These are phyloP conservation scores for Neolamprologus toae DNA, from an alignment of 2,113 vertebrate species.

Conservation along the genomic window DNA sequence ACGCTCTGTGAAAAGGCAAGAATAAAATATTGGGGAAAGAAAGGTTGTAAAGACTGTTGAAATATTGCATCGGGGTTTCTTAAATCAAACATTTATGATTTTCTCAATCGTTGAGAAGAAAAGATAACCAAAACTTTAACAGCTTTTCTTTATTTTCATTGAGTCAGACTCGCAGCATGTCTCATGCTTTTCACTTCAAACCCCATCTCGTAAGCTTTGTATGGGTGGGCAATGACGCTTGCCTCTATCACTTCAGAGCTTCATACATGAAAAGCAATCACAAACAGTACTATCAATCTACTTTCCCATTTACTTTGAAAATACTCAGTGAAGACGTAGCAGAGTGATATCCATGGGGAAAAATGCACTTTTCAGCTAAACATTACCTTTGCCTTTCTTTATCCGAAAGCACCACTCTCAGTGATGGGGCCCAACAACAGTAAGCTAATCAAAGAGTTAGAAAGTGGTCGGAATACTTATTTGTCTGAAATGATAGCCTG, in stretches of 20 bases:
- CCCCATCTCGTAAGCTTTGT: background rate
- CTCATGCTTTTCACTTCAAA: conserved; percentile 13
- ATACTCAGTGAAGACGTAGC: background rate
- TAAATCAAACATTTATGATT: conserved; percentile 9
- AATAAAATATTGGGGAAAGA: background rate
- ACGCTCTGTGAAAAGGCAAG: background rate
- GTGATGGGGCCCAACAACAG: background rate
- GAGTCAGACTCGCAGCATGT: conserved; percentile 5
- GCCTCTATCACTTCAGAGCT: background rate
- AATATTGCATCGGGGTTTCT: background rate
- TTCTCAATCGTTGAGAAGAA: background rate
- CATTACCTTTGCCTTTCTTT: background rate
- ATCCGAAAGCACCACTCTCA: background rate
- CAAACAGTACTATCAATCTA: background rate
- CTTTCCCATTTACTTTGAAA: background rate
- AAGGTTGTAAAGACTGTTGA: background rate
- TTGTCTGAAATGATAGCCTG: background rate
- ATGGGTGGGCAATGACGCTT: conserved; percentile 11
- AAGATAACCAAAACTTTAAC: background rate
- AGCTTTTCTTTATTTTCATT: background rate
- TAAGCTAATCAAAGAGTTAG: background rate
- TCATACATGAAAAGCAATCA: background rate
- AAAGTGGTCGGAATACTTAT: background rate
- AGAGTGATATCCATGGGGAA: background rate
- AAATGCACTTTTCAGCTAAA: background rate